Conservation (phyloP, 1,140 invertebrate genomes). For the Conopomorpha cramerella region DNA sequence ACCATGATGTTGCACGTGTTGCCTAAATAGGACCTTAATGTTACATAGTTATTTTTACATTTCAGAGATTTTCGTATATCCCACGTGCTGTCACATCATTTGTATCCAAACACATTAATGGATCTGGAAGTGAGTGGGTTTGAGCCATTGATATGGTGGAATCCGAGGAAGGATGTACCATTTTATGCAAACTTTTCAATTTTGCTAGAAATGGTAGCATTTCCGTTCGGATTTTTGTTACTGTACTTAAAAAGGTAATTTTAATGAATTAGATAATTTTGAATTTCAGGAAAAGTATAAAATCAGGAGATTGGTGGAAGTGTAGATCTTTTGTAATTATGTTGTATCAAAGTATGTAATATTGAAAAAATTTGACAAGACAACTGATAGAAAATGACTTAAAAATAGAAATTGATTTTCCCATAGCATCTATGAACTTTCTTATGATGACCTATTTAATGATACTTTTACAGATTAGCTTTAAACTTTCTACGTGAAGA, state of each 20-base stretch:
- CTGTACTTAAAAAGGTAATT: background rate
- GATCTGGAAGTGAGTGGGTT: conserved; percentile 70
- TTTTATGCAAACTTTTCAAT: conserved; percentile 3
- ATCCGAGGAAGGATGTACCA: conserved; percentile 1
- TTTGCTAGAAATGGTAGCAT: background rate
- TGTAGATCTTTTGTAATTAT: too few species aligned
- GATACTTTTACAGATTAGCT: conserved; percentile 18
- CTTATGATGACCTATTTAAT: too few species aligned
- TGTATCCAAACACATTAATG: conserved; percentile 73
- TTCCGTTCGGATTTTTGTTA: background rate
- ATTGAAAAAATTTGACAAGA: too few species aligned
- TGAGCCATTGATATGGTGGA: conserved; percentile 59
- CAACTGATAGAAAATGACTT: too few species aligned
- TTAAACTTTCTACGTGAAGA: conserved; percentile 19
- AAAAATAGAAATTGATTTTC: too few species aligned
- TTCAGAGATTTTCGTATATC: conserved; percentile 71
- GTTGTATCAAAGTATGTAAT: too few species aligned
- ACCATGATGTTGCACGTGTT: too few species aligned
- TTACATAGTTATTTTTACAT: conserved; percentile 10
- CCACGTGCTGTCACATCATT: conserved; percentile 75
- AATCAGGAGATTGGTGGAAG: background rate
- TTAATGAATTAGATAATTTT: background rate
- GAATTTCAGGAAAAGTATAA: background rate
- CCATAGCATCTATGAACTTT: too few species aligned
- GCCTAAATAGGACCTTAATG: too few species aligned